phyloP scores from a whole-genome alignment of 2,888 invertebrate species.

The Ametastegia equiseti region DNA sequence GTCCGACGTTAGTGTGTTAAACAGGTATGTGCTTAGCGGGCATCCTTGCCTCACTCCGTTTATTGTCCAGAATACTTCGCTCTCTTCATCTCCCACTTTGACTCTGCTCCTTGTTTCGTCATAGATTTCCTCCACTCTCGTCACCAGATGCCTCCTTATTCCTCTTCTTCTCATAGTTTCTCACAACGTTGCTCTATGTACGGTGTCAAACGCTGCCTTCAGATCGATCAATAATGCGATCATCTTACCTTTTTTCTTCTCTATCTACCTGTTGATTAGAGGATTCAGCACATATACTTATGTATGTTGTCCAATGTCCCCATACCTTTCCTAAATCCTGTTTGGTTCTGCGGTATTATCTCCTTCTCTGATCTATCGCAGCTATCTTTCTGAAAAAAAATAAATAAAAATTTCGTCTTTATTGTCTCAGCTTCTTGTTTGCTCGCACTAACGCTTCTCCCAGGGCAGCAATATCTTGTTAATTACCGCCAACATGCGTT shows the following conservation, averaged over 20 bases:
- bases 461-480: too few relatives aligned
- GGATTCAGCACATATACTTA: conserved; percentile 27
- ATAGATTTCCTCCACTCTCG: conserved; percentile 46
- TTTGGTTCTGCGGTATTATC: too few relatives aligned
- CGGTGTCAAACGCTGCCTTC: conserved; percentile 51
- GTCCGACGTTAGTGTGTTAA: conserved; percentile 46
- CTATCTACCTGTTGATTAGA: conserved; percentile 25
- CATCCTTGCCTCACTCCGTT: conserved; percentile 52
- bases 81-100: neutral
- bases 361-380: too few relatives aligned
- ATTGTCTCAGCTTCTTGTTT: too few relatives aligned
- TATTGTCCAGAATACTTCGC: conserved; percentile 46
- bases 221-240: conserved; percentile 44
- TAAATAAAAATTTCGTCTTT: too few relatives aligned
- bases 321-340: too few relatives aligned
- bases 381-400: too few relatives aligned
- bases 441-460: too few relatives aligned
- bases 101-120: conserved; percentile 48
- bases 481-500: too few relatives aligned
- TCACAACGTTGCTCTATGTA: conserved; percentile 46
- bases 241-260: conserved; percentile 31
- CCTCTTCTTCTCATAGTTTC: conserved; percentile 37
- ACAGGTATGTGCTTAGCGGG: conserved; percentile 48
- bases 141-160: neutral
- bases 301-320: conserved; percentile 40